Evolutionary conservation across 1,140 invertebrate species (phyloP), one percentile per base, ranked within the genome.

Genomic region (Drosophila fuyamai): DNA sequence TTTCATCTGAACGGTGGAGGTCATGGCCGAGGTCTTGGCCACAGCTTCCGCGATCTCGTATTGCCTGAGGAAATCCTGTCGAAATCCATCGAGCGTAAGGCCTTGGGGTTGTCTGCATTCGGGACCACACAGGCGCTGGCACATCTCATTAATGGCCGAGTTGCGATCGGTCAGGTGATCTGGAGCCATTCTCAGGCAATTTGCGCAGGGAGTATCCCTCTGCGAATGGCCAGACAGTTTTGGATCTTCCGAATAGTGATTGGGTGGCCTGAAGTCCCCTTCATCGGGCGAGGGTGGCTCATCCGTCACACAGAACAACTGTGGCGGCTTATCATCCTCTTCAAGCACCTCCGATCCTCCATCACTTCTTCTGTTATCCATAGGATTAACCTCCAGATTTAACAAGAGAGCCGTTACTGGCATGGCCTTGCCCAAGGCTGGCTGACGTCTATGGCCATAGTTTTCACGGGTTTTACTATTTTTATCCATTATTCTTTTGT

Each of bases 21-120:
- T 94, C 93, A 94, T 93, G 77, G 94, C 84, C 81, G 93, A 94
- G 55, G 94, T 94, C 71, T 93, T 93, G 27, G 94, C 94, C 61
- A 95, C 84, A 48, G 94, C 93, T 90, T 95, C 94, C 46, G 94
- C 94, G 43, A 95, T 80, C 56, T 93, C 93, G 23, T 94, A 92
- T 32, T 94, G 93, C 76, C 94, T 93, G 32, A 93, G 91, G 75
- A 94, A 93, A 63, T 92, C 92, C 67, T 90, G 81, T 27, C 93
- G 76, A 55, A 65, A 48, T 40, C 90, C 90, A 16, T 65, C 75
- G 13, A 92, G 48, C 36, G 78, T 82, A 5, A 92, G 40, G 38
- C 79, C 82, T 18, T 75, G 74, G 3, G 75, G 71, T 43, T 73
- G 65, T 32, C 88, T 81, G 47, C 88, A 91, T 32, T 90, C 66